Conservation (phyloP, 2,113 vertebrate species). For the Gymnarchus niloticus region DNA sequence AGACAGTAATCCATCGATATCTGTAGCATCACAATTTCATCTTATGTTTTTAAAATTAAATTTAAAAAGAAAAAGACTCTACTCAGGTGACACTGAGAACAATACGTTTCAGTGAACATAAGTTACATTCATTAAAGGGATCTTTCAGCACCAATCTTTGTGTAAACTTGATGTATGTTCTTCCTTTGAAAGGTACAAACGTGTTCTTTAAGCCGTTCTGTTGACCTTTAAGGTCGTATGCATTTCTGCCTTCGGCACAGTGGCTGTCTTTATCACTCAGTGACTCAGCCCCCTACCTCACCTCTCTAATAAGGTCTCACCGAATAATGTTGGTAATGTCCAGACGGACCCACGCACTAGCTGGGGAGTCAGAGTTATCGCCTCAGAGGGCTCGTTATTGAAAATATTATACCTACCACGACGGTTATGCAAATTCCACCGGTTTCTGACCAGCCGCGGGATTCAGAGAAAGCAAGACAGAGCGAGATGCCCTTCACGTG, state of each 20-base stretch:
- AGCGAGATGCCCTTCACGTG: background rate
- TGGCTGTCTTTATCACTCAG: background rate
- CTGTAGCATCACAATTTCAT: background rate
- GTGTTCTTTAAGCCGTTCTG: background rate
- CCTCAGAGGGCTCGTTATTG: background rate
- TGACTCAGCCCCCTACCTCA: slow-evolving; percentile 20
- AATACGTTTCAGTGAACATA: background rate
- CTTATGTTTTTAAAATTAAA: background rate
- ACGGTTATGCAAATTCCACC: slow-evolving; percentile 20
- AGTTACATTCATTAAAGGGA: background rate
- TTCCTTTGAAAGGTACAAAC: background rate
- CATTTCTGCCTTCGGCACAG: background rate
- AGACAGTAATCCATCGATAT: background rate
- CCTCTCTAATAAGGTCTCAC: background rate
- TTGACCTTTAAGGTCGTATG: background rate
- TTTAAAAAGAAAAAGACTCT: background rate
- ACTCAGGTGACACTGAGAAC: background rate
- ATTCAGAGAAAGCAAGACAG: background rate
- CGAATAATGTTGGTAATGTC: background rate
- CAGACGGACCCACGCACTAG: background rate
- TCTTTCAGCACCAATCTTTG: background rate
- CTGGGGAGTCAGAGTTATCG: background rate
- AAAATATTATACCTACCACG: slow-evolving; percentile 15
- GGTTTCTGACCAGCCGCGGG: background rate
- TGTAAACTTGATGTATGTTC: background rate